phyloP scores from a whole-genome alignment of 2,797 vertebrate genomes.

The Enoplosus armatus region DNA sequence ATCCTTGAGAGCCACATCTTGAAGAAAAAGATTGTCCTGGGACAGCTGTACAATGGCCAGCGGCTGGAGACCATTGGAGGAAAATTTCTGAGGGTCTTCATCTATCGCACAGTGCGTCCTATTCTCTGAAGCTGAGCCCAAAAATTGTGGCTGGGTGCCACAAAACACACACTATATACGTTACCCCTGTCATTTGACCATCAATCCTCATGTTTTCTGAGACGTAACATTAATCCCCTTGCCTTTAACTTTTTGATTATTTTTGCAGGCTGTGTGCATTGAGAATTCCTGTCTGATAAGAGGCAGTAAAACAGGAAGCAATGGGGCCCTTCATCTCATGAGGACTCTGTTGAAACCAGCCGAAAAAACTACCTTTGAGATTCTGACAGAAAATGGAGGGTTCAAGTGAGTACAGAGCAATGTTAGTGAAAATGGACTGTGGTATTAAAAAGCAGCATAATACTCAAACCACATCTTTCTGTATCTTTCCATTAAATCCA shows the following conservation, averaged over 20 bases:
- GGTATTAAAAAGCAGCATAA: constrained; percentile 33
- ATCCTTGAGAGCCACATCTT: constrained; percentile 96
- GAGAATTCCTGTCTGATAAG: constrained; percentile 97
- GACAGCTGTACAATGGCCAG: constrained; percentile 94
- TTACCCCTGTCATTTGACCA: constrained; percentile 23
- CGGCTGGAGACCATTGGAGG: constrained; percentile 93
- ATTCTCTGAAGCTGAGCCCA: constrained; percentile 23
- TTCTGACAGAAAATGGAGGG: constrained; percentile 88
- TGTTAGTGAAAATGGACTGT: constrained; percentile 17
- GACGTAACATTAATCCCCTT: not conserved
- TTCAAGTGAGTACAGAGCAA: constrained; percentile 88
- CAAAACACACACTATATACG: constrained; percentile 23
- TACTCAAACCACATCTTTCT: constrained; percentile 41
- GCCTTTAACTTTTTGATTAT: constrained; percentile 41
- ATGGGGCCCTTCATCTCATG: constrained; percentile 94
- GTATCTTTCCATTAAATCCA: constrained; percentile 52
- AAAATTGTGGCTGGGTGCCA: constrained; percentile 23
- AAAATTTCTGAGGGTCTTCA: constrained; percentile 93
- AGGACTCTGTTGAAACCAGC: constrained; percentile 90
- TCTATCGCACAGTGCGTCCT: constrained; percentile 95
- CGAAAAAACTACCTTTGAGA: constrained; percentile 88
- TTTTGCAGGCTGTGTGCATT: constrained; percentile 92
- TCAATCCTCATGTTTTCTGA: constrained; percentile 18
- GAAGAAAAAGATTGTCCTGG: constrained; percentile 91
- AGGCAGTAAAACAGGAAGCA: constrained; percentile 96